Evolutionary conservation across 2,797 vertebrate species (phyloP).

Genomic region (Rachycentron canadum): DNA sequence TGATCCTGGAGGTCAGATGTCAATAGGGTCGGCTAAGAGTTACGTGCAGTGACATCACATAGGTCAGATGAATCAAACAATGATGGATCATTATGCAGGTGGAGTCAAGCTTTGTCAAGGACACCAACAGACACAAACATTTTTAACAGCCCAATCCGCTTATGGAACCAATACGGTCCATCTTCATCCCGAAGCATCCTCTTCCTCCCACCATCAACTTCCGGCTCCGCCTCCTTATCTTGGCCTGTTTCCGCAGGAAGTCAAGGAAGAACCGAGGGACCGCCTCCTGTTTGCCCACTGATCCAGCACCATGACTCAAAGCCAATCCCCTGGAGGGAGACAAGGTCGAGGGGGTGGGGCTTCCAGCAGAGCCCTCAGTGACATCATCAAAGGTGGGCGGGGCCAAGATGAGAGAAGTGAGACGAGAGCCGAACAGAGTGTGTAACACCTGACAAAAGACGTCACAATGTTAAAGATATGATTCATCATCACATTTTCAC

Average conservation of each 20-base stretch:
- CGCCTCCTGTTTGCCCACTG: slow-evolving; percentile 2
- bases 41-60: slow-evolving; percentile 15
- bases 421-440: slow-evolving; percentile 76
- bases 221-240: slow-evolving; percentile 73
- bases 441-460: slow-evolving; percentile 66
- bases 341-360: neutral
- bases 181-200: slow-evolving; percentile 87
- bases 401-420: slow-evolving; percentile 75
- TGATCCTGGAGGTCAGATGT: slow-evolving; percentile 56
- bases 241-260: slow-evolving; percentile 71
- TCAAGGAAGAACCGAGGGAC: slow-evolving; percentile 67
- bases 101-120: neutral
- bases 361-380: slow-evolving; percentile 70
- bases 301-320: neutral
- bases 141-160: slow-evolving; percentile 85
- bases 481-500: too few species aligned
- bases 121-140: too few species aligned
- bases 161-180: slow-evolving; percentile 86
- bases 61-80: neutral
- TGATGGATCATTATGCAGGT: neutral
- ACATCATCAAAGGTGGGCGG: slow-evolving; percentile 61
- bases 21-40: slow-evolving; percentile 19
- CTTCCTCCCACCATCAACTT: slow-evolving; percentile 75
- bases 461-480: neutral
- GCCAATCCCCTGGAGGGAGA: neutral